Conservation (phyloP, 2,797 vertebrate genomes). For the Taeniopygia guttata region DNA sequence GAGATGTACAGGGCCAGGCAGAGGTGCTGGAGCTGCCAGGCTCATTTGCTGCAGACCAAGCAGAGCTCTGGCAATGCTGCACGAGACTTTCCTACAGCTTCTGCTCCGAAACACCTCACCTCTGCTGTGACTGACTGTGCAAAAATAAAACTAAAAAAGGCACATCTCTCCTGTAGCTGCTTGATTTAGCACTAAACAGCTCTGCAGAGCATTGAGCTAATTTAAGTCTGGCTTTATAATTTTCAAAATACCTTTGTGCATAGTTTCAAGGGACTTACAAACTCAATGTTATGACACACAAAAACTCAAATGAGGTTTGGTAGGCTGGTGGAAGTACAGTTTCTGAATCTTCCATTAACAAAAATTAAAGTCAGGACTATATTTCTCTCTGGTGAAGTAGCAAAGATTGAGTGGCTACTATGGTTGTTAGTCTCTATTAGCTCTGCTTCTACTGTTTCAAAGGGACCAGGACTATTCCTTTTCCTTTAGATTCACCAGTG, state of each 20-base stretch:
- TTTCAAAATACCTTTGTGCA: not conserved
- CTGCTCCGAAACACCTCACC: not conserved
- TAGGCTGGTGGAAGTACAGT: not conserved
- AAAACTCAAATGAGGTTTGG: not conserved
- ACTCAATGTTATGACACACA: not conserved
- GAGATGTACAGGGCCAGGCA: not conserved
- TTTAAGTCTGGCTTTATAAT: not conserved
- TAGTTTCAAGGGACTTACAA: not conserved
- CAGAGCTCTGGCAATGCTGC: not conserved
- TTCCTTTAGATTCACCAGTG: not conserved
- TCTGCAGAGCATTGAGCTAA: not conserved
- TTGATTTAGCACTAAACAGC: not conserved
- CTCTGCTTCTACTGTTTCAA: not conserved
- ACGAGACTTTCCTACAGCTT: not conserved
- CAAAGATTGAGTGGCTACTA: not conserved
- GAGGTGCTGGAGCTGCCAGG: rapidly evolving
- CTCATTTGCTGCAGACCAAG: not conserved
- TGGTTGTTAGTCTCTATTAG: not conserved
- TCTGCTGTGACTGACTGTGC: not conserved
- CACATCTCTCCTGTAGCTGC: not conserved
- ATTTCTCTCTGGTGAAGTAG: not conserved
- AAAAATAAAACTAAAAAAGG: not conserved
- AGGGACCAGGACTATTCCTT: not conserved
- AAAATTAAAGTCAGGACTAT: not conserved
- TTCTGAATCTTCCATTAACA: slow-evolving; percentile 10